These are phyloP conservation scores for Gavialis gangeticus DNA, from an alignment of 2,113 vertebrate genomes.

Conservation along the genomic window DNA sequence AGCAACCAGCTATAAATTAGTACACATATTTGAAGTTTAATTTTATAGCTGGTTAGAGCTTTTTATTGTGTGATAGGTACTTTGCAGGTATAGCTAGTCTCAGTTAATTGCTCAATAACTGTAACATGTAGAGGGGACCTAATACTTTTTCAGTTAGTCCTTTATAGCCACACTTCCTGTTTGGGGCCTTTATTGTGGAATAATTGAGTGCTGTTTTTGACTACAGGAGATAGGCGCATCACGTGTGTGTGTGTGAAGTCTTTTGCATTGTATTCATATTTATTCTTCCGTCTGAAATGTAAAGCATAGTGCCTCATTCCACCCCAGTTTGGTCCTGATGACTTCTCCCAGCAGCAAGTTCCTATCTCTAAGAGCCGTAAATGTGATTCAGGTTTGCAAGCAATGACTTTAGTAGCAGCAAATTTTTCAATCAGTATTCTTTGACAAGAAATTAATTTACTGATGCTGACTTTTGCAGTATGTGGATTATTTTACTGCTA, in stretches of 20 bases:
- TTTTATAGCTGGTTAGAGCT: too few relatives aligned
- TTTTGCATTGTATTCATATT: neutral
- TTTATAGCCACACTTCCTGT: neutral
- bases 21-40: too few relatives aligned
- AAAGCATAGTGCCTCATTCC: neutral
- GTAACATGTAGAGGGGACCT: too few relatives aligned
- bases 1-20: too few relatives aligned
- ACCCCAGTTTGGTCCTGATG: neutral
- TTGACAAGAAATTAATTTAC: neutral
- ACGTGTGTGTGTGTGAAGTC: neutral
- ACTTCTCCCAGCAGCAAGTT: neutral
- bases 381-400: neutral
- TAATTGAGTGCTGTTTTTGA: neutral
- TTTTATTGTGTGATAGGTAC: too few relatives aligned
- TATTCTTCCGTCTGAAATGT: neutral
- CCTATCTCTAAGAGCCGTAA: neutral
- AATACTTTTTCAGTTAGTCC: neutral
- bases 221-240: neutral
- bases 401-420: neutral
- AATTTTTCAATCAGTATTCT: neutral
- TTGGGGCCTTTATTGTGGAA: neutral
- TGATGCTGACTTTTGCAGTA: neutral
- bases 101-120: too few relatives aligned
- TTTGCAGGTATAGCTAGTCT: too few relatives aligned
- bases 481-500: too few relatives aligned